A percentile compares a stretch with the other conserved stretches of the same genome.
Conservation (phyloP, 2,888 invertebrate genomes). For the Noctuana brunneofusca region DNA sequence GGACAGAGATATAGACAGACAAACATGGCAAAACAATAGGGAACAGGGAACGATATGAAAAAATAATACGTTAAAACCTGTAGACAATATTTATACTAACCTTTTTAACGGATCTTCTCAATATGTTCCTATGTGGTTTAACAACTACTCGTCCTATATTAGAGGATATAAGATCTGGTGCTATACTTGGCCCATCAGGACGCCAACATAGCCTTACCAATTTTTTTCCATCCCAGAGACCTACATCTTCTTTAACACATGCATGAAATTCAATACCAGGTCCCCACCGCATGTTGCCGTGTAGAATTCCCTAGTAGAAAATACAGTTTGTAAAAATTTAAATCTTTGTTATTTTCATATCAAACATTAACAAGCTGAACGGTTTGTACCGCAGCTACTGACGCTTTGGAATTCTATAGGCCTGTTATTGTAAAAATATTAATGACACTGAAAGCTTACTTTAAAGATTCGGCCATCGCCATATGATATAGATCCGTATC, state of each 20-base stretch:
- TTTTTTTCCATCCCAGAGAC: slow-evolving; percentile 77
- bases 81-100: slow-evolving; percentile 31
- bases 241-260: slow-evolving; percentile 75
- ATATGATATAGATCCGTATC: slow-evolving; percentile 79
- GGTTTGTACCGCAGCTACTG: too few relatives aligned
- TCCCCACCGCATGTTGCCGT: slow-evolving; percentile 79
- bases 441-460: slow-evolving; percentile 47
- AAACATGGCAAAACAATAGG: too few relatives aligned
- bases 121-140: slow-evolving; percentile 49
- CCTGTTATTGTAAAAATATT: background rate
- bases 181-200: slow-evolving; percentile 51
- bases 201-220: slow-evolving; percentile 72
- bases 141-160: slow-evolving; percentile 46
- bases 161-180: slow-evolving; percentile 52
- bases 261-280: slow-evolving; percentile 78
- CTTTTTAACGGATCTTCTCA: slow-evolving; percentile 40
- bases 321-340: too few relatives aligned
- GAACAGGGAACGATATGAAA: too few relatives aligned
- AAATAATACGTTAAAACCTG: too few relatives aligned
- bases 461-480: slow-evolving; percentile 67
- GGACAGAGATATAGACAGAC: too few relatives aligned
- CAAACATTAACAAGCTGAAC: too few relatives aligned
- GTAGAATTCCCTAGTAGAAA: slow-evolving; percentile 71
- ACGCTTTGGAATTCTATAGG: too few relatives aligned
- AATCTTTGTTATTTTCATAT: too few relatives aligned